Base-by-base conservation (phyloP, 2,888 invertebrate genomes). In the Monochamus alternatus region DNA sequence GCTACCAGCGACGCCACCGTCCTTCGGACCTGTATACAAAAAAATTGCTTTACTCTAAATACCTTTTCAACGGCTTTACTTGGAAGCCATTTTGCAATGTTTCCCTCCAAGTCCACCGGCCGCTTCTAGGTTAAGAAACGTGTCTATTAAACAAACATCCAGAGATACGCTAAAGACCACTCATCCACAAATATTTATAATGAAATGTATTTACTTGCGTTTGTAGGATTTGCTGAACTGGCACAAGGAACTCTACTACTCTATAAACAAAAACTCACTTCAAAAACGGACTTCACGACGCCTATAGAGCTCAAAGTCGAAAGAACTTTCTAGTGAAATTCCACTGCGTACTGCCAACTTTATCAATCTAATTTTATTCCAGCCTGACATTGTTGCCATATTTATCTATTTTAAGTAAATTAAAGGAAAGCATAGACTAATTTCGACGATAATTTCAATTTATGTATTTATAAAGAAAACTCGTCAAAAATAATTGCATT, bases 1-100 rank as follows among this genome's bases (percentile, higher is more conserved):
- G 92, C 90, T 69, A 95, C 87, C 62, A 96, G 85, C 4, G 93
- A 88, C 59, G 93, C 94, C 73, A 96, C 91, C 87, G 95, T 96
- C 75, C 96, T 93, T 68, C 96, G 93, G 60, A 96, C 93, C 95
- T 96, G 88, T 62, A 89, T 88, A 81, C 64, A 84, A 85, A 84
- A 85, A 86, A 84, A 82, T 76, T 81, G 67, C 63, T 82, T 84
- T 84, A 84, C 78, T 81, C 81, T 80, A 83, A 84, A 82, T 86
- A 85, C 86, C 85, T 85, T 84, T 72, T 75, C 80, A 79, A 79
- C 79, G 81, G 82, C 78, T 76, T 77, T 78, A 80, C 80, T 80
- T 81, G 86, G 87, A 82, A 85, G 87, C 88, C 88, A 88, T 87
- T 86, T 87, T 87, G 87, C 75, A 84, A 85, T 82, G 84, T 85